Conservation (phyloP, 2,888 invertebrate species). For the Cinara cedri region DNA sequence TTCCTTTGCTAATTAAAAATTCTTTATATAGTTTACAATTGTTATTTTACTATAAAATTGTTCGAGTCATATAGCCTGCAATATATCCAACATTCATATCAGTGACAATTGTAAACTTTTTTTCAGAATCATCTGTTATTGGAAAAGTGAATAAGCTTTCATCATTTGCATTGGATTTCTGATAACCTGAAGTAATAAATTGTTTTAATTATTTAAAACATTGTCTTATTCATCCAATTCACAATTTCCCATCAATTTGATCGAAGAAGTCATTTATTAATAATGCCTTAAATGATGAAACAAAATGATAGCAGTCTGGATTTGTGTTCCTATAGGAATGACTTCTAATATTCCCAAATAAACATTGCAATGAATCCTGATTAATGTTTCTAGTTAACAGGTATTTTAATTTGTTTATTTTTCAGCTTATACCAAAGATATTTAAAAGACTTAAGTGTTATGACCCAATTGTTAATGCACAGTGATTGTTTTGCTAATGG, state of each 20-base stretch:
- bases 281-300: slow-evolving; percentile 9
- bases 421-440: slow-evolving; percentile 7
- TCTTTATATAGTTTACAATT: neutral
- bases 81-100: slow-evolving; percentile 4
- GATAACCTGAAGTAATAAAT: neutral
- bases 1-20: slow-evolving; percentile 2
- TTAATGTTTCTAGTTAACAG: slow-evolving; percentile 7
- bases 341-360: slow-evolving; percentile 9
- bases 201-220: slow-evolving; percentile 20
- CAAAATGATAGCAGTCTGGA: slow-evolving; percentile 17
- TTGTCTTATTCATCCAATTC: neutral
- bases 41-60: neutral
- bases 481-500: neutral
- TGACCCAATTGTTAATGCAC: neutral
- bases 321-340: slow-evolving; percentile 1
- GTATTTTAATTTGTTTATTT: slow-evolving; percentile 2
- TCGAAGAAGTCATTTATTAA: neutral
- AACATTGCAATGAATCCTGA: neutral
- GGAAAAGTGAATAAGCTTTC: neutral
- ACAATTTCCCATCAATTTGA: slow-evolving; percentile 5
- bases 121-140: neutral
- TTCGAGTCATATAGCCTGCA: slow-evolving; percentile 1
- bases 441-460: slow-evolving; percentile 2
- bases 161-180: neutral
- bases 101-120: neutral